Conservation (phyloP, 2,113 vertebrate species). For the Noctilio leporinus region DNA sequence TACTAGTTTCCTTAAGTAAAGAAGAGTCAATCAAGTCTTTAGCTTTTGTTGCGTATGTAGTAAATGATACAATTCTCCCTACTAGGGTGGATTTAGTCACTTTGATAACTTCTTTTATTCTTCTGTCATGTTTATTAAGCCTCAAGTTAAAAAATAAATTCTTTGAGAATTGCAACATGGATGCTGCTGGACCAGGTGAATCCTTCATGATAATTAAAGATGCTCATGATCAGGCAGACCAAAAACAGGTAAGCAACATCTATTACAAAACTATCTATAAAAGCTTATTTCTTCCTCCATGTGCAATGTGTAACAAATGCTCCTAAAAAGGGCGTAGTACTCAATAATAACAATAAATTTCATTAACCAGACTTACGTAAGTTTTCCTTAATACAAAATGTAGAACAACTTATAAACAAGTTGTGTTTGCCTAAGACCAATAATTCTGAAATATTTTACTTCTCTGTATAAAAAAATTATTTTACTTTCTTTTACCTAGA, state of each 20-base stretch:
- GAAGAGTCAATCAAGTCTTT: not conserved
- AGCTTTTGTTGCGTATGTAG: not conserved
- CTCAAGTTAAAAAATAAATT: not conserved
- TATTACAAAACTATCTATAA: not conserved
- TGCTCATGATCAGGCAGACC: not conserved
- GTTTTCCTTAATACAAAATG: not conserved
- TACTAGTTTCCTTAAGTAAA: not conserved
- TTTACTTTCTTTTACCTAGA: not conserved
- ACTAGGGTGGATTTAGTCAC: not conserved
- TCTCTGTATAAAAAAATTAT: not conserved
- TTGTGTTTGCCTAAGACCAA: not conserved
- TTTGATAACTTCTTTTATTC: not conserved
- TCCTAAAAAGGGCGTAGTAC: not conserved
- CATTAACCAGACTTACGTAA: not conserved
- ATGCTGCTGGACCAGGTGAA: not conserved
- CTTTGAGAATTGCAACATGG: not conserved
- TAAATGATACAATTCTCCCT: not conserved
- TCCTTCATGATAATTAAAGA: not conserved
- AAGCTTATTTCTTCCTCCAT: not conserved
- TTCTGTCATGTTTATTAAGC: conserved; percentile 15
- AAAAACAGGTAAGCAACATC: not conserved
- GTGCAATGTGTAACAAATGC: not conserved
- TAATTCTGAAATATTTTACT: conserved; percentile 11
- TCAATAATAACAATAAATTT: not conserved
- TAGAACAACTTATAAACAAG: not conserved